Base-by-base conservation (phyloP, 2,797 vertebrate genomes). In the Pampus argenteus region DNA sequence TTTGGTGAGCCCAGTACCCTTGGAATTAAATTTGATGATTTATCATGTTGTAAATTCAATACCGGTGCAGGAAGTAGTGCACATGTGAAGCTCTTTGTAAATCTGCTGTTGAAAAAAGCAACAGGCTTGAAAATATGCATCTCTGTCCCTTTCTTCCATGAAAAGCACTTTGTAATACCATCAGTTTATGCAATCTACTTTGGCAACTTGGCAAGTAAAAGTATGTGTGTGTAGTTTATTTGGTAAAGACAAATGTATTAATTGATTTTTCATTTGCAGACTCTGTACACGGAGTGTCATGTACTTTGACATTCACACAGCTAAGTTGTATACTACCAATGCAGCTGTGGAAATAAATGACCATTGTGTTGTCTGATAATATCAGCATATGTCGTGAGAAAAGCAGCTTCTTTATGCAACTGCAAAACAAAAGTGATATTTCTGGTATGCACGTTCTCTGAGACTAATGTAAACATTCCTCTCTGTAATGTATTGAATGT, bases 321-420 rank as follows among this genome's bases (percentile, higher is more conserved):
- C 9, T 15, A 2, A 40, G 17, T 49, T 64, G 11, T 6, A 36
- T 34, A 49, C 23, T 8, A 58, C 25, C 11, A 14, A 61, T 38
- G 36, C n/a, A 22, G 47, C 64, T 50, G n/a, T 66, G 71, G 29
- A 52, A 51, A 76, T 61, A 34, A 78, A 70, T 76, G 17, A 22
- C 76, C 45, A 81, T 76, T 85, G 69, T 68, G 0, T 15, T 57
- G 2, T 40, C 31, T 52, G 74, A 87, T 66, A n/a, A 20, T 29
- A 76, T 80, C 74, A 50, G 56, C 50, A 63, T 51, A 26, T 38
- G 20, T 25, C 42, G 14, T 10, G 10, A 61, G 6, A 52, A 65
- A 63, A 56, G 36, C 28, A 23, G 29, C 18, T 65, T 70, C 57
- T 54, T 68, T 7, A 18, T 15, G 51, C 36, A 64, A 18, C 59